Evolutionary conservation across 2,113 vertebrate genomes (phyloP).

Genomic region (Hippocampus abdominalis): DNA sequence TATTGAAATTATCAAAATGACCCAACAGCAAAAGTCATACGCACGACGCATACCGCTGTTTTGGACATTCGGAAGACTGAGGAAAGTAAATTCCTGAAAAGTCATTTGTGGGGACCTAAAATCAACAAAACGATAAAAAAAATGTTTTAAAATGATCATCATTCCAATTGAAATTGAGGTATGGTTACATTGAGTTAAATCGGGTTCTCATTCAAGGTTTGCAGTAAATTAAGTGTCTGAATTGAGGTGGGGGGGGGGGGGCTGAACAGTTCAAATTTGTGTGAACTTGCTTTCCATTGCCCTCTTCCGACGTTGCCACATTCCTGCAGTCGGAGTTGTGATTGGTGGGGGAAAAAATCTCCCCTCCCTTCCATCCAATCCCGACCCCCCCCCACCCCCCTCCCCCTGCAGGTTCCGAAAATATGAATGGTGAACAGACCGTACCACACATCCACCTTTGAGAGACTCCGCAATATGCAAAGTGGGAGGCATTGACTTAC

Average conservation of each 20-base stretch:
- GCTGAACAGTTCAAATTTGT: neutral
- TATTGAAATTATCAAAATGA: too few species aligned
- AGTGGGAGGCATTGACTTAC: slow-evolving; percentile 49
- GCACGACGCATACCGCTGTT: too few species aligned
- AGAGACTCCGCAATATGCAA: slow-evolving; percentile 14
- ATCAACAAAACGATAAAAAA: too few species aligned
- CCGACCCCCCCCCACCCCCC: slow-evolving; percentile 5
- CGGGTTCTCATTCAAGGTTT: neutral
- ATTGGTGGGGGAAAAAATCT: slow-evolving; percentile 41
- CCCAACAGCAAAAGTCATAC: too few species aligned
- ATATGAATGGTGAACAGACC: slow-evolving; percentile 28
- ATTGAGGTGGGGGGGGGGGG: neutral
- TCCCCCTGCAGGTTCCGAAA: slow-evolving; percentile 23
- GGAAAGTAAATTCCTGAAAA: too few species aligned
- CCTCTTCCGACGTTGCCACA: neutral
- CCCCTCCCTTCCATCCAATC: slow-evolving; percentile 39
- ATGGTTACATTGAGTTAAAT: too few species aligned
- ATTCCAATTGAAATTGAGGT: too few species aligned
- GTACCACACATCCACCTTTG: neutral
- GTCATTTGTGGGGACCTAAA: too few species aligned
- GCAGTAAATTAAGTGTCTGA: neutral
- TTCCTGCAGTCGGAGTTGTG: slow-evolving; percentile 23
- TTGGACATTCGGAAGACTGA: too few species aligned
- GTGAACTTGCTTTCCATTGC: neutral
- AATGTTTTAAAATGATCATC: too few species aligned